Base-by-base conservation (phyloP, 53 echinoderm and acorn worm species). In the Echinarachnius parma region DNA sequence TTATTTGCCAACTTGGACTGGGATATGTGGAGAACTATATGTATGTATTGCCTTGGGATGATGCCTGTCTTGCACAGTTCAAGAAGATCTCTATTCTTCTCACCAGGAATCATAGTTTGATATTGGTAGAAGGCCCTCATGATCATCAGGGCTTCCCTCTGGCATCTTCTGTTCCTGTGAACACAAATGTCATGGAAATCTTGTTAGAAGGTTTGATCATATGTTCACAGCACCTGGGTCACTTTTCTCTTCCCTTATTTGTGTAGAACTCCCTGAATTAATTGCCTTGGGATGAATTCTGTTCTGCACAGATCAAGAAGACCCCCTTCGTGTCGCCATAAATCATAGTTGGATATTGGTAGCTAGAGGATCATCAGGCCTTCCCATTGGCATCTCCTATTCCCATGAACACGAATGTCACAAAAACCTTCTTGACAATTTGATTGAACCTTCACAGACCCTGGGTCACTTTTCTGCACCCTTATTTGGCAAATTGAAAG, bases 141-240 rank as follows among this genome's bases (percentile, higher is more conserved):
- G 49, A 22, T 49, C 49, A 21, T 13, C 49, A 49, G 49, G 5
- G 9, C 49, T 15, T 49, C 49, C 49, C 49, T 49, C 18, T 49
- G 49, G 10, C 49, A 10, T 49, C 49, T 49, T 5, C 18, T 1
- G 22, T 48, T 49, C 5, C 49, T 22, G 22, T 49, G 49, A n/a
- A 49, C 49, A 49, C 49, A 5, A 49, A 49, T 49, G 15, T 49
- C 49, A 19, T 49, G 49, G 49, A 49, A 49, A 49, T 49, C 49
- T 22, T 49, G 20, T 49, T 13, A 5, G 49, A 49, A 49, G n/a
- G 49, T 49, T 49, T 1, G 49, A 15, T 22, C 49, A 14, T 21
- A 49, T 22, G 20, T 49, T 48, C 49, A 48, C 49, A 48, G 49
- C 18, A 18, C 49, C 49, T 14, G 49, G 49, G 49, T 48, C 49